A percentile compares a stretch with the other conserved stretches of the same genome.
Evolutionary conservation across 2,113 vertebrate genomes (phyloP).

Genomic region (Talpa occidentalis): DNA sequence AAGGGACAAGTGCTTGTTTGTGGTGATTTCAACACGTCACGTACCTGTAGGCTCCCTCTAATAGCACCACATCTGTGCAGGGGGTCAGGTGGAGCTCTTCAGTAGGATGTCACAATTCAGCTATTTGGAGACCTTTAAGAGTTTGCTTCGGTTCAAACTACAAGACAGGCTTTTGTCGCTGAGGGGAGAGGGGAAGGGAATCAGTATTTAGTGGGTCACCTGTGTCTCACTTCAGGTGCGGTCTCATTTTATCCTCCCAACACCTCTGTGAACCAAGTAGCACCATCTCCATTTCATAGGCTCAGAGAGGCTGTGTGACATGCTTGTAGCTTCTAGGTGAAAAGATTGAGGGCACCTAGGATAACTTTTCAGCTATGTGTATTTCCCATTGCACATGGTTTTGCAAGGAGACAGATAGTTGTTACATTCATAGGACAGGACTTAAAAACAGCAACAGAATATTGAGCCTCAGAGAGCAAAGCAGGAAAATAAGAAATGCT

Average conservation of each 20-base stretch:
- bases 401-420: neutral
- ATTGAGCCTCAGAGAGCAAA: conserved; percentile 19
- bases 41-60: neutral
- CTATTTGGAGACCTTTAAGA: conserved; percentile 34
- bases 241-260: neutral
- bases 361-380: neutral
- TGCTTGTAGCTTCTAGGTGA: neutral
- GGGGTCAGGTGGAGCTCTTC: neutral
- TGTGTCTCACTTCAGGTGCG: neutral
- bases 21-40: neutral
- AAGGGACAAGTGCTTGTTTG: neutral
- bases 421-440: neutral
- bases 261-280: neutral
- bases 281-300: neutral
- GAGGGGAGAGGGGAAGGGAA: neutral
- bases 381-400: neutral
- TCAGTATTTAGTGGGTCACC: neutral
- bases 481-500: neutral
- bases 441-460: neutral
- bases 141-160: conserved; percentile 54
- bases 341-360: neutral
- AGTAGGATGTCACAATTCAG: neutral
- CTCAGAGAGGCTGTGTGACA: neutral
- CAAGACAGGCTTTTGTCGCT: neutral
- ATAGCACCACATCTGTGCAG: neutral